A percentile compares a stretch with the other conserved stretches of the same genome.
phyloP scores from a whole-genome alignment of 2,113 vertebrate species.

The Passer domesticus region DNA sequence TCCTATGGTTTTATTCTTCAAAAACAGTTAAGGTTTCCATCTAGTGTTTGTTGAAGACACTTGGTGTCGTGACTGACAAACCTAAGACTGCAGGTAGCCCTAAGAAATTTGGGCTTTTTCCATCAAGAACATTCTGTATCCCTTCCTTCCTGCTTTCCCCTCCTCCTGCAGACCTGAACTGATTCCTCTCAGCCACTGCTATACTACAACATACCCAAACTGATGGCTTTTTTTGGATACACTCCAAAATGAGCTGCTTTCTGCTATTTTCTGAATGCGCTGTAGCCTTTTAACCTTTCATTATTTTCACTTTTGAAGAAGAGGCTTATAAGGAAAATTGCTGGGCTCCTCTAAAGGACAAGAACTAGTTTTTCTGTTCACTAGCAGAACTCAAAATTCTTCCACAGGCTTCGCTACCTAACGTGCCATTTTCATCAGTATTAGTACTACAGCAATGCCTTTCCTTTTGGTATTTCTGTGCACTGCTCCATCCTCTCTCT shows the following conservation, averaged over 20 bases:
- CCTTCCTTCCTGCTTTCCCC: not conserved
- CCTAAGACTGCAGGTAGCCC: not conserved
- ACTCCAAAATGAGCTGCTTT: not conserved
- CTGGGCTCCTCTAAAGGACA: not conserved
- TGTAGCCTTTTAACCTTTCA: not conserved
- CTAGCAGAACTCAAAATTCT: not conserved
- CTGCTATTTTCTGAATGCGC: not conserved
- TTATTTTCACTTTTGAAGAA: not conserved
- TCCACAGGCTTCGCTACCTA: not conserved
- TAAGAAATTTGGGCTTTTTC: not conserved
- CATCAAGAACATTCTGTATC: not conserved
- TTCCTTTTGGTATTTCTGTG: not conserved
- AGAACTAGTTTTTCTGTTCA: not conserved
- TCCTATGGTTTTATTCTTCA: not conserved
- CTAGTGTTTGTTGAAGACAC: slow-evolving; percentile 42
- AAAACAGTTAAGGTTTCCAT: slow-evolving; percentile 44
- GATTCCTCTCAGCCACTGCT: not conserved
- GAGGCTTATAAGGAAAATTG: not conserved
- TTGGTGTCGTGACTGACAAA: not conserved
- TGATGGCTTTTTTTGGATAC: not conserved
- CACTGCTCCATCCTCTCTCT: not conserved
- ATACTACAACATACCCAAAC: not conserved
- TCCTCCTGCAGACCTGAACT: not conserved
- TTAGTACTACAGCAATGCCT: accelerated
- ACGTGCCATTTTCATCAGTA: not conserved